phyloP scores from a whole-genome alignment of 2,888 invertebrate species.

The Apodemia duryi region DNA sequence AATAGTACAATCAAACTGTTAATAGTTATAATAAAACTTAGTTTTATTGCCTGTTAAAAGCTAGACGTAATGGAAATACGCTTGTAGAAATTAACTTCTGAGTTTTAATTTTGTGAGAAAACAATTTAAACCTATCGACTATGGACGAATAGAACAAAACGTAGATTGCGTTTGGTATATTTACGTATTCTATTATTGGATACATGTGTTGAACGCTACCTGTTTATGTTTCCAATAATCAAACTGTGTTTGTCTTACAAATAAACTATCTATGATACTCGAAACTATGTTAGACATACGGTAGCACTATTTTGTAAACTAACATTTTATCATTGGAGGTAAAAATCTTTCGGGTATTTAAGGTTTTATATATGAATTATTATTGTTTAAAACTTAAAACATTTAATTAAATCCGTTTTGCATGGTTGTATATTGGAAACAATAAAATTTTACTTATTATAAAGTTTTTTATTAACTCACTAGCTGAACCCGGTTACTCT shows the following conservation, averaged over 20 bases:
- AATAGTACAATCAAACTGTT: too few species aligned
- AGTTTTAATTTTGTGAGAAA: not conserved
- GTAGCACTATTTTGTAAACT: not conserved
- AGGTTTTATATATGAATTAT: too few species aligned
- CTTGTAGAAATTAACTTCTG: not conserved
- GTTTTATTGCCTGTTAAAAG: too few species aligned
- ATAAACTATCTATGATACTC: not conserved
- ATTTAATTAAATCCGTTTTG: too few species aligned
- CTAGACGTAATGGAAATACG: not conserved
- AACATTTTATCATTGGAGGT: too few species aligned
- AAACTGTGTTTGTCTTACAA: constrained; percentile 1
- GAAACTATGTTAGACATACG: not conserved
- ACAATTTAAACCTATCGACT: not conserved
- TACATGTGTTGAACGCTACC: not conserved
- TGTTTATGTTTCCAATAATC: constrained; percentile 1
- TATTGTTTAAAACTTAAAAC: too few species aligned
- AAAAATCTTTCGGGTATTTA: too few species aligned
- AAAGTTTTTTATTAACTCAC: too few species aligned
- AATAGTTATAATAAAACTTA: not conserved
- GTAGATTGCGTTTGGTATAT: constrained; percentile 18
- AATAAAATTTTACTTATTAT: too few species aligned
- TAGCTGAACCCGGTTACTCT: too few species aligned
- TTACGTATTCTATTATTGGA: constrained; percentile 30
- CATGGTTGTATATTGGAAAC: too few species aligned
- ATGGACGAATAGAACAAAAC: not conserved